Percentiles rank a stretch among this genome's conserved stretches.
Evolutionary conservation across 2,888 invertebrate genomes (phyloP).

Genomic region (Strigamia maritima): DNA sequence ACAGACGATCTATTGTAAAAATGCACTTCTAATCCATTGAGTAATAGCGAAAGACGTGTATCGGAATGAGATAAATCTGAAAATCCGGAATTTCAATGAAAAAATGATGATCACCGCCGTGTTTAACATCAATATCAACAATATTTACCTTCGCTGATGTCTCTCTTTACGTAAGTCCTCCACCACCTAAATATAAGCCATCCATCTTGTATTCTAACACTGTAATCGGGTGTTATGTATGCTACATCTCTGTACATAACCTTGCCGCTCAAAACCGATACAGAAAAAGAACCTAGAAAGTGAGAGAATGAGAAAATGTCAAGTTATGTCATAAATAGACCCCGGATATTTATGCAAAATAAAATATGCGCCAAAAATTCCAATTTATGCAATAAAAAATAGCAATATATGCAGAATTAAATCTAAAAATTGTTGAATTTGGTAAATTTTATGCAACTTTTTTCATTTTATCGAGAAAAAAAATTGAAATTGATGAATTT

Average conservation of each 20-base stretch:
- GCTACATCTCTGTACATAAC: constrained; percentile 96
- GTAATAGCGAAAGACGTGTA: constrained; percentile 80
- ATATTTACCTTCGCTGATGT: constrained; percentile 80
- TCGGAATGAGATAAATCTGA: constrained; percentile 92
- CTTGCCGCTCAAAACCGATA: constrained; percentile 95
- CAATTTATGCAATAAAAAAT: constrained; percentile 36
- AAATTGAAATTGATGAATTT: too few relatives aligned
- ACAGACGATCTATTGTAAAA: constrained; percentile 87
- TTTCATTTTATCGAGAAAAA: constrained; percentile 44
- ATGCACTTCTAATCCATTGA: constrained; percentile 93
- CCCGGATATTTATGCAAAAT: too few relatives aligned
- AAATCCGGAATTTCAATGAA: constrained; percentile 46
- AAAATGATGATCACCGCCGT: background rate
- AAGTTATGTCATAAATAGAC: too few relatives aligned
- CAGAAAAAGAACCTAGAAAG: constrained; percentile 80
- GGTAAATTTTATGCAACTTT: too few relatives aligned
- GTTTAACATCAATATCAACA: background rate
- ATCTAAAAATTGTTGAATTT: too few relatives aligned
- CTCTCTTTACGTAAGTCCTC: constrained; percentile 91
- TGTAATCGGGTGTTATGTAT: constrained; percentile 90
- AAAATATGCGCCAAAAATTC: too few relatives aligned
- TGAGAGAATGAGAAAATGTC: too few relatives aligned
- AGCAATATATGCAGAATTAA: background rate
- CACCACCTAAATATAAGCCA: constrained; percentile 98
- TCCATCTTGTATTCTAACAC: constrained; percentile 89